Base-by-base conservation (phyloP, 2,797 vertebrate species). In the Allochrocebus solatus region DNA sequence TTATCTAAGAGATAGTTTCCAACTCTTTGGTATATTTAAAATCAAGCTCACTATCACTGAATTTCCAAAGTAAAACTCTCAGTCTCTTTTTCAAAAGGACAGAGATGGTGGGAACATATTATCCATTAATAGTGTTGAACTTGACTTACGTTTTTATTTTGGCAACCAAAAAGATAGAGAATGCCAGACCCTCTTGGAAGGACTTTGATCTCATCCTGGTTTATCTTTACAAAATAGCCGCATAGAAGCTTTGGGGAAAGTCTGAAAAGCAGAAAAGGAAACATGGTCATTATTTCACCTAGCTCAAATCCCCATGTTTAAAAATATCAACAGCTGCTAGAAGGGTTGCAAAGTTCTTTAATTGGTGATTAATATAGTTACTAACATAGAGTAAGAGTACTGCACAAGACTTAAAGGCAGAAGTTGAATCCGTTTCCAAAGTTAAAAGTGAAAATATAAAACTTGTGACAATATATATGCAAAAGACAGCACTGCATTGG, bases 61-160 rank as follows among this genome's bases (percentile, higher is more conserved):
- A 84, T 95, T 90, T 90, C 43, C 21, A 74, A 93, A 76, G 33
- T 83, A 30, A 92, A 93, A 53, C 16, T 48, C 22, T 61, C 75
- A n/a, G 36, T 57, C 59, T 85, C 39, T 81, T 89, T 93, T 93
- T 88, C 41, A 86, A 64, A 93, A 95, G 22, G 26, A 46, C 33
- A 92, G 78, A 82, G 81, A 92, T 33, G 43, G 5, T 72, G 36
- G 39, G 26, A 72, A 89, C n/a, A 30, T 39, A 67, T 70, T 85
- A 50, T 4, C n/a, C 39, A 57, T 41, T 50, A 72, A 64, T 48
- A 74, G 21, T 59, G 36, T 43, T 80, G 86, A 95, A 79, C 39
- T 79, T 95, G 74, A 93, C 48, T 89, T 90, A 33, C 0, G 1
- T 87, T 93, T 96, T 91, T 87, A 92, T 81, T 94, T 84, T 92